Evolutionary conservation across 2,888 invertebrate genomes (phyloP), one percentile per base, ranked within the genome.

Genomic region (Caenorhabditis japonica): DNA sequence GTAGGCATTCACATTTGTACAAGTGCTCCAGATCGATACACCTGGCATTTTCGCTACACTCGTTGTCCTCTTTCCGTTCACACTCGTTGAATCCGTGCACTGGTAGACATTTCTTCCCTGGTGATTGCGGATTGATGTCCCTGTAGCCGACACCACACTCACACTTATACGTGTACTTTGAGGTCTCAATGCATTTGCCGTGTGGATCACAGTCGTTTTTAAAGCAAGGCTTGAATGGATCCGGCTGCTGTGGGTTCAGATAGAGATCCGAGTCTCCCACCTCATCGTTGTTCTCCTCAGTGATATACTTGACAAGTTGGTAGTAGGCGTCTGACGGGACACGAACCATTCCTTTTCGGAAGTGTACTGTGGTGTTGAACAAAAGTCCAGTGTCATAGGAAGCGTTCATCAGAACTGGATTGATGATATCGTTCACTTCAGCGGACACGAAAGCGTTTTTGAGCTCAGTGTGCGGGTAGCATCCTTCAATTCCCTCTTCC

Each of bases 191-290:
- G 61, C 87, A 87, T 21, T 78, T 79, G 21, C 84, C 87, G 23
- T 78, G 79, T 8, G 83, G 77, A 70, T 86, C 85, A 55, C 86
- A 86, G 46, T 79, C 78, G 64, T 84, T 86, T 75, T 84, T 83
- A 83, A 82, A 87, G 73, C 87, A 87, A 13, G 86, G 80, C 27
- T 82, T 83, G 83, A 84, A 87, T 25, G 87, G 87, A 75, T 84
- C 80, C 38, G 80, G 80, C 56, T 87, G 87, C 36, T 78, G 80
- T 15, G 84, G 84, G 46, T 83, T 85, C 44, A 87, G 75, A 75
- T 80, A 87, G 39, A 87, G 75, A 19, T 83, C 84, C 25, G 83
- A 83, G 33, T 83, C 77, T 19, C 87, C 87, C n/a, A 87, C 74
- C 68, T 87, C 83, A 58, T 85, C 82, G 68, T 82, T 80, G 70